Evolutionary conservation across 2,113 vertebrate genomes (phyloP).

Genomic region (Dicrurus megarhynchus): DNA sequence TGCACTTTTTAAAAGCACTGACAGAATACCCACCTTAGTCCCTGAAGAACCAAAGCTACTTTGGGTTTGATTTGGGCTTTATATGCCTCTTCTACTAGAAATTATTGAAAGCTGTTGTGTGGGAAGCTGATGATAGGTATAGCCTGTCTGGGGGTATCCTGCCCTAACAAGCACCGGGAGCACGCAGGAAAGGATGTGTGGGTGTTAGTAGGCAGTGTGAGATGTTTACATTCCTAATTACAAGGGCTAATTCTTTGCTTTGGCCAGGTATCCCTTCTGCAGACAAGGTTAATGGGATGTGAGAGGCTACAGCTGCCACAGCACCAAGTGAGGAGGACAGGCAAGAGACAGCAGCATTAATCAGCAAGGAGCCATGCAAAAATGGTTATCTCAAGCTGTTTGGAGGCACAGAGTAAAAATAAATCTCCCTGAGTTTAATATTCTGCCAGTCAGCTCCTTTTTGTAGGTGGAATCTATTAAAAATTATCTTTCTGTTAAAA

Average conservation of each 20-base stretch:
- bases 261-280: constrained; percentile 69
- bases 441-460: constrained; percentile 47
- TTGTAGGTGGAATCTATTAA: constrained; percentile 65
- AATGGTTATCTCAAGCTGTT: constrained; percentile 39
- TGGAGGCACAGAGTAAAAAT: constrained; percentile 46
- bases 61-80: background rate
- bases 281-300: constrained; percentile 73
- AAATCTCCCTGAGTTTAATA: constrained; percentile 44
- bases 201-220: background rate
- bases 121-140: background rate
- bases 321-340: constrained; percentile 19
- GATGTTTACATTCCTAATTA: constrained; percentile 66
- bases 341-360: constrained; percentile 40
- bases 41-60: background rate
- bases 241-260: constrained; percentile 34
- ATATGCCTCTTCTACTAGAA: background rate
- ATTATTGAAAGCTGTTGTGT: background rate
- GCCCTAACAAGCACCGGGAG: background rate
- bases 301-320: constrained; percentile 67
- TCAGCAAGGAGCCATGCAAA: constrained; percentile 23
- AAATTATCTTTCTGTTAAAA: constrained; percentile 58
- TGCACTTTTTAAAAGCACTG: accelerated
- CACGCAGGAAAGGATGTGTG: background rate
- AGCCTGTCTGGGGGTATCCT: background rate
- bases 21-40: accelerated